Evolutionary conservation across 2,113 vertebrate species (phyloP).

Genomic region (Engystomops pustulosus): DNA sequence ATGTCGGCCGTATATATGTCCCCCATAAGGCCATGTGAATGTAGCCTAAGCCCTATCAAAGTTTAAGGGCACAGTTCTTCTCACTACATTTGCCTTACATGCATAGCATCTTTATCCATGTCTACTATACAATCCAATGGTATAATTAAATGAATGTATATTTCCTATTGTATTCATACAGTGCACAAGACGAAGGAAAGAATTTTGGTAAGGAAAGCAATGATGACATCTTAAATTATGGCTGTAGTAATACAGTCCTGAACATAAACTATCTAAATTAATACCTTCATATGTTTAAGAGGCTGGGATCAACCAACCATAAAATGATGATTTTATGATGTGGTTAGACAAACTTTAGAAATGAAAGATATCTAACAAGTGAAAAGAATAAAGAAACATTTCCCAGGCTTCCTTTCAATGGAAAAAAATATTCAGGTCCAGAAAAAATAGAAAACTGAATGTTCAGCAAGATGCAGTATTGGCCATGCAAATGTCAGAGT

Average conservation of each 20-base stretch:
- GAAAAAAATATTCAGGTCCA: slow-evolving; percentile 9
- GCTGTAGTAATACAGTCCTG: not conserved
- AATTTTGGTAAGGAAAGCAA: slow-evolving; percentile 7
- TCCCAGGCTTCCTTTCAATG: slow-evolving; percentile 17
- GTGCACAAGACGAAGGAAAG: not conserved
- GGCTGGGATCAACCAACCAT: slow-evolving; percentile 28
- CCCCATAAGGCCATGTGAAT: no score
- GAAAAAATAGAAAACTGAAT: slow-evolving; percentile 27
- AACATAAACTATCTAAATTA: slow-evolving; percentile 36
- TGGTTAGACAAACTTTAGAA: slow-evolving; percentile 23
- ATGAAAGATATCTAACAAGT: not conserved
- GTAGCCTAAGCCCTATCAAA: not conserved
- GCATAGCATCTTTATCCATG: not conserved
- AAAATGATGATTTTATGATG: slow-evolving; percentile 41
- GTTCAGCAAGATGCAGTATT: slow-evolving; percentile 5
- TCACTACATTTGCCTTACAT: not conserved
- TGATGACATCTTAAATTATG: slow-evolving; percentile 38
- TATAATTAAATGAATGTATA: not conserved
- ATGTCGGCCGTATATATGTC: no score
- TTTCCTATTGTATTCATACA: not conserved
- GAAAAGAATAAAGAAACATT: not conserved
- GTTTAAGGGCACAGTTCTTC: not conserved
- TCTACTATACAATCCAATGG: not conserved
- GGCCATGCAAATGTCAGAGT: not conserved
- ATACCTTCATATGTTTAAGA: slow-evolving; percentile 39